A percentile compares a stretch with the other conserved stretches of the same genome.
Evolutionary conservation across 2,888 invertebrate genomes (phyloP).

Genomic region (Anorthoa munda): DNA sequence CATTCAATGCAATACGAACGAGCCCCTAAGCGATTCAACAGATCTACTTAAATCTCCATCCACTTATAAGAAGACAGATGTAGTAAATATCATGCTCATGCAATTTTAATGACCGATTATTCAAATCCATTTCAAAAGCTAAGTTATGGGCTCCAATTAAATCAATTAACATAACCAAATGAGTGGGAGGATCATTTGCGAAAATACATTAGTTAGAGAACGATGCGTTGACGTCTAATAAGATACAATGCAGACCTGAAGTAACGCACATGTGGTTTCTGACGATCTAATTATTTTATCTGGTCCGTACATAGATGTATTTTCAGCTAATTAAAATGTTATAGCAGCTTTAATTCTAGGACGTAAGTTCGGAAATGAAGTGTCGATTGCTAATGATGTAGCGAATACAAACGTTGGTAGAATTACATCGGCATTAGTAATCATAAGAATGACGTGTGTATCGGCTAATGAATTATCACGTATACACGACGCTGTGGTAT

Average conservation of each 20-base stretch:
- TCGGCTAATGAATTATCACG: constrained; percentile 66
- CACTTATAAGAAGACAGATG: constrained; percentile 66
- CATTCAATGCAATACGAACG: constrained; percentile 62
- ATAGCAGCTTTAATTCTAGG: constrained; percentile 46
- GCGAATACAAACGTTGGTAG: constrained; percentile 50
- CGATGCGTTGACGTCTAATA: constrained; percentile 51
- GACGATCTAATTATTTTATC: constrained; percentile 68
- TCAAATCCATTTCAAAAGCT: constrained; percentile 70
- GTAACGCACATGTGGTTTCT: constrained; percentile 63
- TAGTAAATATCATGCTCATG: constrained; percentile 72
- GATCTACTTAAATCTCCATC: constrained; percentile 68
- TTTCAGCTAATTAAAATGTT: constrained; percentile 54
- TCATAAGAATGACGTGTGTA: constrained; percentile 62
- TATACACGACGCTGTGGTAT: constrained; percentile 39
- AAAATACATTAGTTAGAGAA: constrained; percentile 64
- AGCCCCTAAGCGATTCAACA: constrained; percentile 63
- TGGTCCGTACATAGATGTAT: constrained; percentile 54
- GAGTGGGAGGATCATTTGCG: constrained; percentile 67
- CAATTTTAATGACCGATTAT: constrained; percentile 75
- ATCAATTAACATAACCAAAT: constrained; percentile 71
- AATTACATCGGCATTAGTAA: constrained; percentile 59
- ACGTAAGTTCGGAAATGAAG: constrained; percentile 50
- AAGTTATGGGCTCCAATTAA: constrained; percentile 68
- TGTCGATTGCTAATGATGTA: constrained; percentile 25
- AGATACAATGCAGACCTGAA: constrained; percentile 60